Conservation (phyloP, 2,113 vertebrate species). For the Erythrocebus patas region DNA sequence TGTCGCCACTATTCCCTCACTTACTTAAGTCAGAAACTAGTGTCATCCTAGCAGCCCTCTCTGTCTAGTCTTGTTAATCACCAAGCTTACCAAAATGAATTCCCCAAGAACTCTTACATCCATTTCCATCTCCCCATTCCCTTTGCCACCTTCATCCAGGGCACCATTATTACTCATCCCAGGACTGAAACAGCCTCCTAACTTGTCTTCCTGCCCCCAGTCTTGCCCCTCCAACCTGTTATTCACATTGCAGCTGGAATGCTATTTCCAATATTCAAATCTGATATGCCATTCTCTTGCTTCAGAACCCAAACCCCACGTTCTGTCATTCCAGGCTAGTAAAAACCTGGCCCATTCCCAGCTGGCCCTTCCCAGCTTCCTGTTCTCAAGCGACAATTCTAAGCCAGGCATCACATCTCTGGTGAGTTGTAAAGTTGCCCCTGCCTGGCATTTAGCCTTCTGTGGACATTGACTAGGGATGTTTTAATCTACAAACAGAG, state of each 20-base stretch:
- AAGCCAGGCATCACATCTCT: neutral
- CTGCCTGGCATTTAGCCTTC: neutral
- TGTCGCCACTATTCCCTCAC: rapidly evolving
- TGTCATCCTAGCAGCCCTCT: neutral
- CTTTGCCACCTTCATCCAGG: neutral
- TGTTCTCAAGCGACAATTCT: no score
- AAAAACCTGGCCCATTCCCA: neutral
- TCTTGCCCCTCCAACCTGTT: neutral
- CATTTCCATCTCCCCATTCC: neutral
- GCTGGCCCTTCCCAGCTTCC: no score
- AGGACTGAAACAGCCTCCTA: neutral
- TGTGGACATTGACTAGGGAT: neutral
- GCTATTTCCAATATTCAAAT: neutral
- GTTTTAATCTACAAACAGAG: neutral
- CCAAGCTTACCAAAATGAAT: neutral
- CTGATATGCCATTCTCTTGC: neutral
- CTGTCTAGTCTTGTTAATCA: neutral
- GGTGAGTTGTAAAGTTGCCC: neutral
- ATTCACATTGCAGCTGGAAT: neutral
- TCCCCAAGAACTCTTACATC: neutral
- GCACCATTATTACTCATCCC: rapidly evolving
- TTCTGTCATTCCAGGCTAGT: neutral
- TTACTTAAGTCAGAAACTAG: neutral
- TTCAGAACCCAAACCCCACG: neutral
- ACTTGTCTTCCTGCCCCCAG: neutral